phyloP scores from a whole-genome alignment of 2,888 invertebrate species.

The Plebejus argus region DNA sequence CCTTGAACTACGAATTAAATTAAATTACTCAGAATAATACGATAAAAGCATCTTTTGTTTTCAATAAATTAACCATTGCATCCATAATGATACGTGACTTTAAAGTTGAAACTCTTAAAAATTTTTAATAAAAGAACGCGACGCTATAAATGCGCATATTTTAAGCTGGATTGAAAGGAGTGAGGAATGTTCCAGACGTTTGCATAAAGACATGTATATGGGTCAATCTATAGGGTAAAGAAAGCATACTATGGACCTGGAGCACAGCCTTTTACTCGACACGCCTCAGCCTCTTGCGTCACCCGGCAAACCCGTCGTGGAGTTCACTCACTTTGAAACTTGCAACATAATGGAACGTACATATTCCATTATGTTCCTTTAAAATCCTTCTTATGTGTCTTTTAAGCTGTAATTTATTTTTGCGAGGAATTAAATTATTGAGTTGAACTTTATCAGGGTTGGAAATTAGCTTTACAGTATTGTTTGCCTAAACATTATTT shows the following conservation, averaged over 20 bases:
- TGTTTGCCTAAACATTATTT: background rate
- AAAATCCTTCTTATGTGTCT: background rate
- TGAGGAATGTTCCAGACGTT: constrained; percentile 16
- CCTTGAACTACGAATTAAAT: too few species aligned
- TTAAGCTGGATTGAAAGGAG: background rate
- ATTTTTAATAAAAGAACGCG: background rate
- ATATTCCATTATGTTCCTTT: too few species aligned
- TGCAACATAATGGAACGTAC: constrained; percentile 49
- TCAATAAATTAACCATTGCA: background rate
- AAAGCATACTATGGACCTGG: background rate
- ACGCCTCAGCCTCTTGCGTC: constrained; percentile 48
- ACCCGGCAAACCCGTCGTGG: constrained; percentile 48
- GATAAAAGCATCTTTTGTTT: background rate
- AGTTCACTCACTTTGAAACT: constrained; percentile 58
- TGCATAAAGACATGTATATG: constrained; percentile 21
- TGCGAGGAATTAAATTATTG: background rate
- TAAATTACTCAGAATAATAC: too few species aligned
- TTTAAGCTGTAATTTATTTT: background rate
- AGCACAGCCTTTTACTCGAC: constrained; percentile 54
- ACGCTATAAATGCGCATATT: background rate
- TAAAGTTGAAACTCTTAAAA: background rate
- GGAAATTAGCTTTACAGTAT: background rate
- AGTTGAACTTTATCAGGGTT: background rate
- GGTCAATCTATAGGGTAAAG: constrained; percentile 28
- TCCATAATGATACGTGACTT: background rate